Percentiles rank a stretch among this genome's conserved stretches.
Conservation (phyloP, 2,113 vertebrate species). For the Ptilorrhoa leucosticta region DNA sequence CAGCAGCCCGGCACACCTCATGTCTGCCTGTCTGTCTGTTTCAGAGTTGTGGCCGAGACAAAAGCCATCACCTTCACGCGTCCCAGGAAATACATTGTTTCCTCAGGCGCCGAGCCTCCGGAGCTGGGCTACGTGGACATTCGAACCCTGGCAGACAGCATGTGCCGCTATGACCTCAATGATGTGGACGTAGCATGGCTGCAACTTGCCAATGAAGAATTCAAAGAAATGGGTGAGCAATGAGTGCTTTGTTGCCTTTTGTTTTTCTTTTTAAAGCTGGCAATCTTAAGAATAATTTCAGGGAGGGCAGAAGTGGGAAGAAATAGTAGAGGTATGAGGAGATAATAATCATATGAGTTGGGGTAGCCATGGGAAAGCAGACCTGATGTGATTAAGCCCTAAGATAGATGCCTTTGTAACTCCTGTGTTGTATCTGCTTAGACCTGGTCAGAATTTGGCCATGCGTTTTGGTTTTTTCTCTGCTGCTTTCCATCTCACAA, state of each 20-base stretch:
- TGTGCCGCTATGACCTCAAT: slow-evolving; percentile 92
- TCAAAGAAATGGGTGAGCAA: slow-evolving; percentile 89
- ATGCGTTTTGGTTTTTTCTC: fast-evolving
- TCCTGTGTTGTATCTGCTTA: not conserved
- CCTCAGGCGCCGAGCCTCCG: slow-evolving; percentile 78
- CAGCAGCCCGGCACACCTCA: not conserved
- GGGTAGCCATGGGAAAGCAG: not conserved
- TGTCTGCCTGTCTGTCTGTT: not conserved
- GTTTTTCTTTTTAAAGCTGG: not conserved
- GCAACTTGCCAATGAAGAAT: slow-evolving; percentile 85
- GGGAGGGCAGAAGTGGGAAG: not conserved
- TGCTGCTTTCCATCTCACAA: not conserved
- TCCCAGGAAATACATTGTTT: slow-evolving; percentile 89
- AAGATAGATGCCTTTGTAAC: fast-evolving
- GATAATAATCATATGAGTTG: not conserved
- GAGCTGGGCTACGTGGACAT: slow-evolving; percentile 90
- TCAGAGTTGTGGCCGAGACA: slow-evolving; percentile 80
- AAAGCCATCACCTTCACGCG: slow-evolving; percentile 81
- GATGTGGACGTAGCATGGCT: slow-evolving; percentile 90
- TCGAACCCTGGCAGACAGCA: slow-evolving; percentile 83
- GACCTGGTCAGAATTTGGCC: not conserved
- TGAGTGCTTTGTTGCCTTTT: not conserved
- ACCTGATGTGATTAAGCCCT: not conserved
- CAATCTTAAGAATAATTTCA: not conserved
- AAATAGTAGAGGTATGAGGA: not conserved